Percentiles rank a stretch among this genome's conserved stretches.
Conservation (phyloP, 1,140 invertebrate species). For the Tetranychus urticae region DNA sequence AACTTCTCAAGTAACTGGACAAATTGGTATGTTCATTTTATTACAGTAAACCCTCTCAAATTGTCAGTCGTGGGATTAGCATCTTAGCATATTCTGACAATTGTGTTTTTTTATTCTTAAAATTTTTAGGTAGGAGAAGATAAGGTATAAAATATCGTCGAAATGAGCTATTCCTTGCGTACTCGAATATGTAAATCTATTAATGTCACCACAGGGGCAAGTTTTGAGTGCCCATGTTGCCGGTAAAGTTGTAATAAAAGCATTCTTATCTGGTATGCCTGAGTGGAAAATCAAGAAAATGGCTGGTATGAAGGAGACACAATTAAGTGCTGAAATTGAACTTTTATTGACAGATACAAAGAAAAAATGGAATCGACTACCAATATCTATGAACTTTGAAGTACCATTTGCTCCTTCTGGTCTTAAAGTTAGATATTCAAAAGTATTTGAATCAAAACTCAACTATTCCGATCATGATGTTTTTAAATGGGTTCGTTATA, state of each 20-base stretch:
- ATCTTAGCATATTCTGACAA: too few species aligned
- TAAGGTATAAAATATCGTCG: conserved; percentile 98
- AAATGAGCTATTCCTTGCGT: conserved; percentile 99
- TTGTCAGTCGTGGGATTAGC: too few species aligned
- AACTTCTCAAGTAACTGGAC: conserved; percentile 95
- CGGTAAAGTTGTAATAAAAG: conserved; percentile 95
- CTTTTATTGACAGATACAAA: too few species aligned
- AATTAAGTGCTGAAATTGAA: too few species aligned
- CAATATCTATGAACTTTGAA: conserved; percentile 99
- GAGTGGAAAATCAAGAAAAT: conserved; percentile 62
- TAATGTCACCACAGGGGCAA: conserved; percentile 94
- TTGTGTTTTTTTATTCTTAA: neutral
- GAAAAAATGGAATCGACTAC: conserved; percentile 98
- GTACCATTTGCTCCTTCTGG: conserved; percentile 85
- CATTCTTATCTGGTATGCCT: conserved; percentile 91
- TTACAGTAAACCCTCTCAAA: too few species aligned
- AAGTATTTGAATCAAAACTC: conserved; percentile 97
- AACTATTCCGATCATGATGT: conserved; percentile 99
- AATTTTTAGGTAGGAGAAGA: conserved; percentile 77
- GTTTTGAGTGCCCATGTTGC: conserved; percentile 94
- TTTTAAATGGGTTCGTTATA: conserved; percentile 99
- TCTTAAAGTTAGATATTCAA: conserved; percentile 93
- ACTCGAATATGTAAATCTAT: conserved; percentile 91
- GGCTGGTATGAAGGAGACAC: too few species aligned
- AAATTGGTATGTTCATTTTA: too few species aligned